Percentiles rank a stretch among this genome's conserved stretches.
Conservation (phyloP, 2,113 vertebrate genomes). For the Scartelaos histophorus region DNA sequence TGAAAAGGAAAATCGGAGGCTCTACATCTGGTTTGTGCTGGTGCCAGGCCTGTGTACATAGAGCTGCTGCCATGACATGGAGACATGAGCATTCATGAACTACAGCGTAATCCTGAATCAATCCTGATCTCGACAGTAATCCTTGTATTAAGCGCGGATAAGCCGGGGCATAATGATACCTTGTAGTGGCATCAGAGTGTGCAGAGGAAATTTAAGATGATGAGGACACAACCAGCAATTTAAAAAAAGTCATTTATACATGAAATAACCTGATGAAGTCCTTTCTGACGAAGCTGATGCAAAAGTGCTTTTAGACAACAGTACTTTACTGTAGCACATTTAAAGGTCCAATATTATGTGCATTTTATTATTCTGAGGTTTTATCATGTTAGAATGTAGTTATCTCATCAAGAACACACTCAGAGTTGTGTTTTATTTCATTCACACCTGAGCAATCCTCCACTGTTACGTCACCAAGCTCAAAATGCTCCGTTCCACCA, state of each 20-base stretch:
- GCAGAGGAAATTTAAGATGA: slow-evolving; percentile 19
- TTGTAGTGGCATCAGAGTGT: slow-evolving; percentile 25
- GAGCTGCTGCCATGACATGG: slow-evolving; percentile 24
- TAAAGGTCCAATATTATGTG: background rate
- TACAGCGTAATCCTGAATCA: slow-evolving; percentile 44
- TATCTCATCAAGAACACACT: too few species aligned
- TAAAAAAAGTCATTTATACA: slow-evolving; percentile 1
- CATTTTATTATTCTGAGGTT: too few species aligned
- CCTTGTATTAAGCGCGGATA: slow-evolving; percentile 50
- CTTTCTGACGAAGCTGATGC: background rate
- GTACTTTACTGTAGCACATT: slow-evolving; percentile 8
- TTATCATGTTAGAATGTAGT: too few species aligned
- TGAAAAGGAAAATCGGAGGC: too few species aligned
- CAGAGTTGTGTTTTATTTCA: too few species aligned
- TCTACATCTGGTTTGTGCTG: slow-evolving; percentile 11
- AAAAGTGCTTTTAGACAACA: background rate
- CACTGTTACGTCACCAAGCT: too few species aligned
- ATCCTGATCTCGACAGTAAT: slow-evolving; percentile 61
- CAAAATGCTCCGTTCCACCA: too few species aligned
- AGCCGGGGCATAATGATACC: slow-evolving; percentile 41
- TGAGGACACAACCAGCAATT: slow-evolving; percentile 18
- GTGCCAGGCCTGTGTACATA: background rate
- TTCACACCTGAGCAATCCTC: too few species aligned
- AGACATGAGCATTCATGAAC: slow-evolving; percentile 47
- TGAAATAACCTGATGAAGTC: background rate